These are phyloP conservation scores for Aspidiotus destructor DNA, from an alignment of 2,888 invertebrate genomes.

Conservation along the genomic window DNA sequence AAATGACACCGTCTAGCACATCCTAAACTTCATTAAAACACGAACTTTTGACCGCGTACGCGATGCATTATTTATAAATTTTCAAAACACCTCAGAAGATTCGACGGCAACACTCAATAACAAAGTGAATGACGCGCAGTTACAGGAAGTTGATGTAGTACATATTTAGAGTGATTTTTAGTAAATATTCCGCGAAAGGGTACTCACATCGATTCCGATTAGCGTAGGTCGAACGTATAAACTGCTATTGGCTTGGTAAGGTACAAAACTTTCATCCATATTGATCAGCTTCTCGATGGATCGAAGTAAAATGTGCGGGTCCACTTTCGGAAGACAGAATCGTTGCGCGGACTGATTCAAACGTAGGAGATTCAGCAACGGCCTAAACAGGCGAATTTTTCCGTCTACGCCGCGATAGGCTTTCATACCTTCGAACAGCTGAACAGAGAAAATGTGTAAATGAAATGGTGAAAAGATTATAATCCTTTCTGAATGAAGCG, in stretches of 20 bases:
- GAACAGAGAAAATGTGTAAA: constrained; percentile 38
- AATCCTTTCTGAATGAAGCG: no score
- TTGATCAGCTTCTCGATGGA: constrained; percentile 74
- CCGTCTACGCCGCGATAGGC: constrained; percentile 90
- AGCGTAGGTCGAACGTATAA: constrained; percentile 92
- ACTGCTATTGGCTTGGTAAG: constrained; percentile 77
- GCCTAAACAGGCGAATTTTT: constrained; percentile 86
- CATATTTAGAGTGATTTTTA: no score
- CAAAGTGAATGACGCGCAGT: no score
- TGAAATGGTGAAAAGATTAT: neutral
- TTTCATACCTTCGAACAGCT: constrained; percentile 98
- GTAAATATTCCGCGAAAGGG: no score
- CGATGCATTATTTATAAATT: no score
- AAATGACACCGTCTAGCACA: no score
- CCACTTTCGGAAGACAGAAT: constrained; percentile 80
- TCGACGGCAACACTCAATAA: no score
- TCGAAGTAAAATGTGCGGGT: constrained; percentile 71
- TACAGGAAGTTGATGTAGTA: no score
- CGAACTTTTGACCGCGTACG: no score
- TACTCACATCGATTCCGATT: constrained; percentile 89
- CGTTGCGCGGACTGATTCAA: constrained; percentile 79
- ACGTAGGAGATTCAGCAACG: constrained; percentile 86
- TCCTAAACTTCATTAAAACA: no score
- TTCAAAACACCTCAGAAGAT: no score
- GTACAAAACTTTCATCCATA: constrained; percentile 97